Evolutionary conservation across 2,888 invertebrate genomes (phyloP).

Genomic region (Neuroscelio doddi): DNA sequence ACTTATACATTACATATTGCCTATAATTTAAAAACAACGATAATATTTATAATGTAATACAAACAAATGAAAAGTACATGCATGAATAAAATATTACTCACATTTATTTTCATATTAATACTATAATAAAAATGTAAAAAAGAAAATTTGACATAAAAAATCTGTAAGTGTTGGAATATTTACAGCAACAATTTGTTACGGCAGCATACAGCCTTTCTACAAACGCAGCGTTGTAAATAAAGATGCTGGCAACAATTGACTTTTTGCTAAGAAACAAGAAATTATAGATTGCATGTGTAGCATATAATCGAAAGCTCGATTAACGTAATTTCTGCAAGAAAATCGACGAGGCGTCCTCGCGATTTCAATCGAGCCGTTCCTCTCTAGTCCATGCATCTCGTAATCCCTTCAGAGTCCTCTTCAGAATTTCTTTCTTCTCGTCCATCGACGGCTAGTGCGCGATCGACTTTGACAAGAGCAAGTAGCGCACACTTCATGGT

Average conservation of each 20-base stretch:
- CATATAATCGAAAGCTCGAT: conserved; percentile 19
- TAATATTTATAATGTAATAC: too few species aligned
- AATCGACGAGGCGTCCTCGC: conserved; percentile 23
- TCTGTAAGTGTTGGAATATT: not conserved
- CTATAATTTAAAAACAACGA: too few species aligned
- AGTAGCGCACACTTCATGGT: conserved; percentile 26
- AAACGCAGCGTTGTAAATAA: conserved; percentile 5
- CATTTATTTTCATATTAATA: too few species aligned
- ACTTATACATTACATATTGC: too few species aligned
- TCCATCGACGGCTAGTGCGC: not conserved
- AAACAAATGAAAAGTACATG: too few species aligned
- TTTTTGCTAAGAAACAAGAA: conserved; percentile 44
- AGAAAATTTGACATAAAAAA: too few species aligned
- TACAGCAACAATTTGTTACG: conserved; percentile 6
- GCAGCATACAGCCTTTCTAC: not conserved
- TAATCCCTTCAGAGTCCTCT: conserved; percentile 1
- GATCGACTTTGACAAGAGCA: conserved; percentile 24
- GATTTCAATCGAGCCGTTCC: conserved; percentile 24
- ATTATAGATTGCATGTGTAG: conserved; percentile 21
- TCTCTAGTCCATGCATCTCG: conserved; percentile 11
- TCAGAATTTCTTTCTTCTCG: conserved; percentile 14
- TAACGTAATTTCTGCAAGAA: conserved; percentile 30
- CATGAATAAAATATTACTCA: too few species aligned
- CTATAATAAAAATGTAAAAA: too few species aligned
- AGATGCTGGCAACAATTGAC: conserved; percentile 9